These are phyloP conservation scores for Psylliodes chrysocephalus DNA, from an alignment of 2,888 invertebrate species.

Conservation along the genomic window DNA sequence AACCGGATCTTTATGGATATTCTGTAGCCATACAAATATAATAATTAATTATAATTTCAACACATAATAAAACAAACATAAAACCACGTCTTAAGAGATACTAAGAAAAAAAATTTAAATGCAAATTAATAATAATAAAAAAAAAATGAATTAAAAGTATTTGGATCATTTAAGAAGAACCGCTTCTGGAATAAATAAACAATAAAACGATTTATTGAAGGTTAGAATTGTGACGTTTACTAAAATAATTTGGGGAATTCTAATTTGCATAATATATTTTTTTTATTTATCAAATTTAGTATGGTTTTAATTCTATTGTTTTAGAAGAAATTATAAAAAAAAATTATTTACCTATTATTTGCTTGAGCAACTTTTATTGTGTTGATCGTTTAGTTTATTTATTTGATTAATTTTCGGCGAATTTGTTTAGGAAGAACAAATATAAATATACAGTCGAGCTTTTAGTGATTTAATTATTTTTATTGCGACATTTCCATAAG, in stretches of 20 bases:
- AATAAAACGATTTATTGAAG: neutral
- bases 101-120: too few relatives aligned
- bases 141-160: too few relatives aligned
- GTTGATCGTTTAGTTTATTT: neutral
- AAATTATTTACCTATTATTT: neutral
- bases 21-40: too few relatives aligned
- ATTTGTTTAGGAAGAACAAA: neutral
- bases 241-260: neutral
- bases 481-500: neutral
- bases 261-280: neutral
- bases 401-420: neutral
- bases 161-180: too few relatives aligned
- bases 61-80: too few relatives aligned
- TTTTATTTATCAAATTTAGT: neutral
- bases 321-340: neutral
- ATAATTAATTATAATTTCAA: too few relatives aligned
- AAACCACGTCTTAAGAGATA: too few relatives aligned
- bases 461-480: neutral
- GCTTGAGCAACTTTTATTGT: neutral
- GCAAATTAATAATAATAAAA: too few relatives aligned
- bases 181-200: neutral
- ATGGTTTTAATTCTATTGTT: neutral
- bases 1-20: too few relatives aligned
- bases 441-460: neutral
- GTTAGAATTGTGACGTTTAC: neutral